phyloP scores from a whole-genome alignment of 1,140 invertebrate genomes.

The Sitodiplosis mosellana region DNA sequence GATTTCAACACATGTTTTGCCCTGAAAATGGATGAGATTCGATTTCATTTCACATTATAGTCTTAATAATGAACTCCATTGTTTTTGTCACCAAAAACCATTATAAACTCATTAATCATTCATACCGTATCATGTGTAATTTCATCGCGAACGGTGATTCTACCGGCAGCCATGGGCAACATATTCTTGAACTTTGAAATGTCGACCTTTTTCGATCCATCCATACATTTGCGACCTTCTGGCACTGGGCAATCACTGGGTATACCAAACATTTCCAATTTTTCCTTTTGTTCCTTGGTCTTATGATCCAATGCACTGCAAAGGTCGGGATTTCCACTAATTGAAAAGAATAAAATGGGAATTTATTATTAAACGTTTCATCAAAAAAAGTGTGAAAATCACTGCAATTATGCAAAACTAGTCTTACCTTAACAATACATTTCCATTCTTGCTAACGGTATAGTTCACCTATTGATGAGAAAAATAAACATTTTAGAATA shows the following conservation, averaged over 20 bases:
- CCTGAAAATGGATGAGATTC: conserved; percentile 9
- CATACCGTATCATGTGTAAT: conserved; percentile 21
- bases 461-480: no score
- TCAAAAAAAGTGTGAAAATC: no score
- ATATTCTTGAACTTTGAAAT: conserved; percentile 21
- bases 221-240: conserved; percentile 19
- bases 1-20: conserved; percentile 20
- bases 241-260: conserved; percentile 17
- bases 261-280: conserved; percentile 18
- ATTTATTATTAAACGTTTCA: conserved; percentile 1
- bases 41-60: no score
- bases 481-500: no score
- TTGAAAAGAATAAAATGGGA: conserved; percentile 4
- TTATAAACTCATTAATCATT: not conserved
- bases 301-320: conserved; percentile 16
- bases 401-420: no score
- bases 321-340: conserved; percentile 18
- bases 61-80: no score
- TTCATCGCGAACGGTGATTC: conserved; percentile 16
- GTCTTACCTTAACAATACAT: no score
- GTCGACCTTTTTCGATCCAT: conserved; percentile 15
- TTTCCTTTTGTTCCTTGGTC: conserved; percentile 15
- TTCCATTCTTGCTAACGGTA: no score
- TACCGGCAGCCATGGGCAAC: conserved; percentile 17
- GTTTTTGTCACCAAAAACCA: no score